Evolutionary conservation across 2,113 vertebrate species (phyloP).

Genomic region (Cebus imitator): DNA sequence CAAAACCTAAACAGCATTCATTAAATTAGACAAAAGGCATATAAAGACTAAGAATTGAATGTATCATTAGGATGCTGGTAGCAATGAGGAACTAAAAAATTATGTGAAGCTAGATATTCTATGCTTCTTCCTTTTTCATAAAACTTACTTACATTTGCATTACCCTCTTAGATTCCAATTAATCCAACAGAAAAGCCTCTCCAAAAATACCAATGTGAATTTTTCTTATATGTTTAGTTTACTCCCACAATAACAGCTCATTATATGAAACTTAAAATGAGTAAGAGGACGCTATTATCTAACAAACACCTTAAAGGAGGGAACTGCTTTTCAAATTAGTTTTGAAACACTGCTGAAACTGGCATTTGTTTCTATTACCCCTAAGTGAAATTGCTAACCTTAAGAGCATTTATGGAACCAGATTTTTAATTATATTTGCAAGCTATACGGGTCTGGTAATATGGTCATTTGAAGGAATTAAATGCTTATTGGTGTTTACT

Average conservation of each 20-base stretch:
- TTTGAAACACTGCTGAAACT: not conserved
- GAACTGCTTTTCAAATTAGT: not conserved
- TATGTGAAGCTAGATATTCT: not conserved
- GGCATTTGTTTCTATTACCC: not conserved
- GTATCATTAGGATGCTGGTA: constrained; percentile 11
- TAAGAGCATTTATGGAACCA: not conserved
- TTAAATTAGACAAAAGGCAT: constrained; percentile 48
- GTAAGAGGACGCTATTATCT: constrained; percentile 11
- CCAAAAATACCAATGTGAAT: not conserved
- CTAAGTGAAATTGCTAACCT: not conserved
- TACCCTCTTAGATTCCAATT: constrained; percentile 47
- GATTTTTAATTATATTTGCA: not conserved
- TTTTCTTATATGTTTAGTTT: constrained; percentile 41
- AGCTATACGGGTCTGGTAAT: not conserved
- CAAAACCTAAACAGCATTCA: constrained; percentile 39
- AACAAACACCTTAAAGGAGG: constrained; percentile 27
- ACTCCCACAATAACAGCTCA: constrained; percentile 47
- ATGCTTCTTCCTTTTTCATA: constrained; percentile 43
- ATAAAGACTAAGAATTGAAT: constrained; percentile 22
- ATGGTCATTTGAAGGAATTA: not conserved
- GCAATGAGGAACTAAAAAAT: constrained; percentile 12
- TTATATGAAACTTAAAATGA: constrained; percentile 49
- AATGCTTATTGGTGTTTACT: not conserved
- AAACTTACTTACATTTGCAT: constrained; percentile 23
- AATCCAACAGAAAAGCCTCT: constrained; percentile 50